These are phyloP conservation scores for Hermetia illucens DNA, from an alignment of 1,140 invertebrate genomes.

Conservation along the genomic window DNA sequence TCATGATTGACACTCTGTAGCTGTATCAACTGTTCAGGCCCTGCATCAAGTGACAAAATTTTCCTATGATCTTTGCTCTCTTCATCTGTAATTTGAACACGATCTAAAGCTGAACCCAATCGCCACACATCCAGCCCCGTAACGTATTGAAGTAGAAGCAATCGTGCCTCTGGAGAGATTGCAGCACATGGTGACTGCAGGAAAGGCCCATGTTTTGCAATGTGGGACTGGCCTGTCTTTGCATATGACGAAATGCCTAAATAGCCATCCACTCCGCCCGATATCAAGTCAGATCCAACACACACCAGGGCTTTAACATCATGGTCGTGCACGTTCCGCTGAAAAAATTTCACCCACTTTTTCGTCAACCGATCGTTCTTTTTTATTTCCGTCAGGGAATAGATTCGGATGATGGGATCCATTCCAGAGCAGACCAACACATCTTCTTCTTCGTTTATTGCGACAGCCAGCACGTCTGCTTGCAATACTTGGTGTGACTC, in stretches of 20 bases:
- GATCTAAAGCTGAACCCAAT: constrained; percentile 36
- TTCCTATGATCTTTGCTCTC: too few species aligned
- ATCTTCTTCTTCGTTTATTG: constrained; percentile 53
- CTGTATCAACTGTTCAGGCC: constrained; percentile 49
- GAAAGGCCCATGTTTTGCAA: constrained; percentile 57
- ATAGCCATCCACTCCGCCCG: constrained; percentile 65
- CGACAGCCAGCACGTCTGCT: constrained; percentile 60
- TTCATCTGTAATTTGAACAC: too few species aligned
- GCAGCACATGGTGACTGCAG: constrained; percentile 43
- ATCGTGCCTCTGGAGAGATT: constrained; percentile 39
- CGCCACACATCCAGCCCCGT: constrained; percentile 51
- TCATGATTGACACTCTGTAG: constrained; percentile 44
- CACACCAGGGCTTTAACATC: constrained; percentile 60
- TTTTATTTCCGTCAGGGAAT: constrained; percentile 46
- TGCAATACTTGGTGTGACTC: constrained; percentile 61
- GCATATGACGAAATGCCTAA: constrained; percentile 48
- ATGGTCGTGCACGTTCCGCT: constrained; percentile 65
- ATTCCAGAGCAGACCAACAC: constrained; percentile 65
- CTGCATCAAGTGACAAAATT: constrained; percentile 17
- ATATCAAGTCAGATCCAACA: constrained; percentile 50
- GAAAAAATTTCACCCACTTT: constrained; percentile 67
- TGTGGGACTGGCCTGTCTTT: constrained; percentile 37
- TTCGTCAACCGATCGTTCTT: constrained; percentile 32
- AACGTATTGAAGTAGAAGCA: constrained; percentile 52
- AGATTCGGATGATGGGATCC: constrained; percentile 61